Evolutionary conservation across 2,888 invertebrate species (phyloP).

Genomic region (Cybosia mesomella): DNA sequence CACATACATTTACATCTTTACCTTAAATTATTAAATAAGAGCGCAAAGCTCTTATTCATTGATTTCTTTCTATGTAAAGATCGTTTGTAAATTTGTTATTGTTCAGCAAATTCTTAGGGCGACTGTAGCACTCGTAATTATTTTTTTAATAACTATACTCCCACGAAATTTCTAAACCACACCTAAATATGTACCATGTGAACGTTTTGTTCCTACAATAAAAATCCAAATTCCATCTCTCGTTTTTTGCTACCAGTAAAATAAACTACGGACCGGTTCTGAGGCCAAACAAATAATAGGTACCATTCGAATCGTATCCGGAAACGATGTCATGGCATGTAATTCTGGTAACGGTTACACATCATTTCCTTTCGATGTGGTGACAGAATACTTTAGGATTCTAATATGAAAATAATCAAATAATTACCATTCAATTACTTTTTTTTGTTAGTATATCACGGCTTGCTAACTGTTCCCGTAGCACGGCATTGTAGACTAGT

Average conservation of each 20-base stretch:
- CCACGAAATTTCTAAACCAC: not conserved
- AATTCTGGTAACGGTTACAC: slow-evolving; percentile 4
- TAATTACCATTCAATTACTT: too few species aligned
- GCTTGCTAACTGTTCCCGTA: too few species aligned
- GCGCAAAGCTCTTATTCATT: too few species aligned
- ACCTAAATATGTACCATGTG: slow-evolving; percentile 10
- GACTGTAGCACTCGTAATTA: not conserved
- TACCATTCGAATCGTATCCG: slow-evolving; percentile 17
- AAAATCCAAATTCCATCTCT: slow-evolving; percentile 22
- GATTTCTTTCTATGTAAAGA: not conserved
- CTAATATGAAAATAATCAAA: not conserved
- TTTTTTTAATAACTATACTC: not conserved
- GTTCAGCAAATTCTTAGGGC: not conserved
- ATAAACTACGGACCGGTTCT: slow-evolving; percentile 19
- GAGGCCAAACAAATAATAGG: slow-evolving; percentile 18
- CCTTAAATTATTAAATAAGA: too few species aligned
- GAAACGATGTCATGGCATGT: slow-evolving; percentile 14
- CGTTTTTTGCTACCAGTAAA: slow-evolving; percentile 23
- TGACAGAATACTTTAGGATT: not conserved
- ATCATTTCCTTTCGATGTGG: slow-evolving; percentile 1
- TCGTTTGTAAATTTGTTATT: not conserved
- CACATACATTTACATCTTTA: too few species aligned
- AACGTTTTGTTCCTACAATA: slow-evolving; percentile 20
- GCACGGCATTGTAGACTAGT: too few species aligned
- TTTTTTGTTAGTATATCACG: too few species aligned